Base-by-base conservation (phyloP, 2,888 invertebrate genomes). In the Thysanoteuthis rhombus region DNA sequence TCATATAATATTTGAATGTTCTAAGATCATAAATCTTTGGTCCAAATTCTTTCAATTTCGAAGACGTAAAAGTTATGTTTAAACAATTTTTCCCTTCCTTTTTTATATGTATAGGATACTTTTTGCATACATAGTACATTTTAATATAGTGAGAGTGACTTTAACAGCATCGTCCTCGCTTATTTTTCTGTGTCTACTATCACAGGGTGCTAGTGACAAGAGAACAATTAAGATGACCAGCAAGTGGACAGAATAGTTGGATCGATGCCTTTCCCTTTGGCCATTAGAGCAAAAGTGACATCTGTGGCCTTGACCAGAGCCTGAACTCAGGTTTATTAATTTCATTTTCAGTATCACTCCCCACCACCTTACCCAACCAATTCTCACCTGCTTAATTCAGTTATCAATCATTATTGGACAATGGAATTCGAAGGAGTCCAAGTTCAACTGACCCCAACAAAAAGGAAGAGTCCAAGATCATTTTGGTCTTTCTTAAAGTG, bases 171-270 rank as follows among this genome's bases (percentile, higher is more conserved):
- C n/a, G 19, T 75, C n/a, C 16, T 75, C 75, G 25, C 32, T 32
- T n/a, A 75, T 75, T n/a, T n/a, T 75, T 32, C 75, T 52, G 25
- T 25, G 12, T n/a, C n/a, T 75, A 58, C 58, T 58, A 75, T 75
- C 10, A 75, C n/a, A n/a, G 75, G n/a, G n/a, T 75, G 75, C 75
- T 75, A 75, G 75, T 75, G 75, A 75, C 75, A 75, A 28, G 75
- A n/a, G 75, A 75, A 75, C 75, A 75, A 75, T 75, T 75, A 75
- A n/a, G 75, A 75, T 75, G 75, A 75, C 75, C 75, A 75, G n/a
- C 75, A 75, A n/a, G n/a, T 75, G 75, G n/a, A n/a, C 75, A 75
- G 75, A n/a, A 8, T n/a, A n/a, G 75, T n/a, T 75, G 75, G 75
- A 75, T 75, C 75, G 16, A n/a, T 75, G n/a, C 75, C n/a, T n/a